Base-by-base conservation (phyloP, 37 sponge, comb jelly and placozoan species). In the Ianthella basta region DNA sequence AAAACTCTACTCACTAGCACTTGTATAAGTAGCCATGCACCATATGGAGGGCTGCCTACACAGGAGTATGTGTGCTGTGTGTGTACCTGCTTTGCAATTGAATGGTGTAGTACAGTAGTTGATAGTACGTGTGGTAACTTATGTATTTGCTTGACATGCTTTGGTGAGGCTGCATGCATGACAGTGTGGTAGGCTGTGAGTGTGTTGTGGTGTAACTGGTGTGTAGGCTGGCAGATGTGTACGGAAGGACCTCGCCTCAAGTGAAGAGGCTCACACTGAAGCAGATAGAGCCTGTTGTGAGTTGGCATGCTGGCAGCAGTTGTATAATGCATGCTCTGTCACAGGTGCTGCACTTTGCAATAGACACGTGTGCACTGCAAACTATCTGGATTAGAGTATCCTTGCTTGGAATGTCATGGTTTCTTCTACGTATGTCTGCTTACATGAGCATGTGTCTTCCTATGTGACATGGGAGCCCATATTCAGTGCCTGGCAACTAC, bases 251-350 rank as follows among this genome's bases (percentile, higher is more conserved):
- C 37, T 53, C 91, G 16, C 74, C 91, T 32, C 81, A 79, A 68
- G 96, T 99, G 29, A 99, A 99, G 86, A 94, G 92, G 66, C 86
- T 95, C 25, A 86, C 97, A 36, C 85, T 97, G 29, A 90, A 96
- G 55, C 88, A 91, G 61, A 75, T 99, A 30, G 97, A 99, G 39
- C 84, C 91, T 41, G 92, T 95, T 18, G 97, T 96, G 68, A 83
- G 91, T 85, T 56, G 29, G 16, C 19, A 60, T 1, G 20, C 1
- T 21, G 21, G 4, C 20, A 18, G n/a, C n/a, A 61, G 20, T n/a
- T 12, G 34, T 32, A 13, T 29, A 80, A n/a, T 56, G 34, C 60
- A 54, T 59, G 16, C 14, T 14, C n/a, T 10, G 15, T 20, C 55
- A 8, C 16, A 55, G 25, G 29, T 29, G 14, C 14, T 25, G 12